Evolutionary conservation across 2,888 invertebrate species (phyloP), one percentile per base, ranked within the genome.

Genomic region (Nebria brevicollis): DNA sequence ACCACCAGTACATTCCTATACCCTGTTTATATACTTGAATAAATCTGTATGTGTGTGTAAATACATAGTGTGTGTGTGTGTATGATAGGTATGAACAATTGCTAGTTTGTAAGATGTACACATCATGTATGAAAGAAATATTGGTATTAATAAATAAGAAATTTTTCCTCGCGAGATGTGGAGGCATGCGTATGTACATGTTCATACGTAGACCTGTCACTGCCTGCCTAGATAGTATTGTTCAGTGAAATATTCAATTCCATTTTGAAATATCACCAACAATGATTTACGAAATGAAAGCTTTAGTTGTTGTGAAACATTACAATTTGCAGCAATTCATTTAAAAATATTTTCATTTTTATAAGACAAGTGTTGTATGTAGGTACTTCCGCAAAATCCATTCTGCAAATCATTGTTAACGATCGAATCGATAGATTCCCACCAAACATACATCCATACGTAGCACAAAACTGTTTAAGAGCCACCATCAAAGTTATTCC

Each of bases 71-170:
- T 25, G 25, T 70, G 6, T 25, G 34, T 66, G n/a, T 66, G 66
- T 66, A 5, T 25, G 66, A 66, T 25, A 15, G 34, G 20, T 26
- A 11, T 70, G 34, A 34, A 70, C 70, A 70, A 70, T 70, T 34
- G 34, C n/a, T n/a, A 34, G 34, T 70, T 70, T 70, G 70, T 70
- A 25, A 70, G 20, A 70, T 70, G 70, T 70, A 70, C 54, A 8
- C 13, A 54, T 54, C 70, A 70, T 70, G 70, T 34, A 34, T 70
- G 70, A 70, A 70, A 70, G 70, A 70, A 70, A 26, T 70, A 70
- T 70, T 70, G 34, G 70, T 70, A 70, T 70, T 70, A 15, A 70
- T 70, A 70, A 70, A 70, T 70, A 70, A 70, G 2, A 70, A 70
- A 15, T 70, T 70, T 70, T 70, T 70, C 70, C 26, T 26, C 34